phyloP scores from a whole-genome alignment of 2,797 vertebrate species.

The Phataginus tetradactyla region DNA sequence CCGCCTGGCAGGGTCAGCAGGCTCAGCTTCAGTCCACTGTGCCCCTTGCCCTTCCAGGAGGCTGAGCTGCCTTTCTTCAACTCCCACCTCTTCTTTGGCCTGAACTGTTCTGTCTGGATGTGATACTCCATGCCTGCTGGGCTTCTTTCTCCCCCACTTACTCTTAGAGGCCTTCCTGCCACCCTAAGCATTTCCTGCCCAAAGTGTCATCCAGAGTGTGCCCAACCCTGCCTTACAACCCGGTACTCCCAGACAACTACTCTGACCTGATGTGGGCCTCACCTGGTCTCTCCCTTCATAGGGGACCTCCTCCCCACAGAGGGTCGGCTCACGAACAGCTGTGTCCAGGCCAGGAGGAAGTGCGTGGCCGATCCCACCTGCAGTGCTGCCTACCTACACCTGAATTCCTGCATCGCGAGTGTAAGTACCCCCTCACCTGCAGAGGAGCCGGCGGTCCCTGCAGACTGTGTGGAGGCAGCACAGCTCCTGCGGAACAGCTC shows the following conservation, averaged over 20 bases:
- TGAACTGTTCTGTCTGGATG: neutral
- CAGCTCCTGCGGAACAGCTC: slow-evolving; percentile 87
- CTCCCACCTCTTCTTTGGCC: neutral
- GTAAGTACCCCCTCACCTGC: slow-evolving; percentile 78
- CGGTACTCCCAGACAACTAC: neutral
- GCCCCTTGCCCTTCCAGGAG: neutral
- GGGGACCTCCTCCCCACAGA: slow-evolving; percentile 81
- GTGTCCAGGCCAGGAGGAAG: slow-evolving; percentile 88
- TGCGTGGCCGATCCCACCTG: slow-evolving; percentile 89
- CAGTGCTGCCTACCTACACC: slow-evolving; percentile 87
- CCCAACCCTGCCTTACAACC: neutral
- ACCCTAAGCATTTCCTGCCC: neutral
- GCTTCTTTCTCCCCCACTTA: neutral
- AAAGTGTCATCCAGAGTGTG: neutral
- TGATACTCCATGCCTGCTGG: neutral
- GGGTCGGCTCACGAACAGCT: slow-evolving; percentile 82
- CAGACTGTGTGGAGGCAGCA: slow-evolving; percentile 90
- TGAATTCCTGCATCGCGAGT: slow-evolving; percentile 90
- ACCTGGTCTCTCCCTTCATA: slow-evolving; percentile 72
- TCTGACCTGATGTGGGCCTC: neutral
- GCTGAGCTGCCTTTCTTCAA: neutral
- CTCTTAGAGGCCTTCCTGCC: neutral
- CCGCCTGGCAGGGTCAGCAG: neutral
- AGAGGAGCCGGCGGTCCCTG: slow-evolving; percentile 80
- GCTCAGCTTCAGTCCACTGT: neutral